Evolutionary conservation across 2,888 invertebrate genomes (phyloP).

Genomic region (Ormyrus labotus): DNA sequence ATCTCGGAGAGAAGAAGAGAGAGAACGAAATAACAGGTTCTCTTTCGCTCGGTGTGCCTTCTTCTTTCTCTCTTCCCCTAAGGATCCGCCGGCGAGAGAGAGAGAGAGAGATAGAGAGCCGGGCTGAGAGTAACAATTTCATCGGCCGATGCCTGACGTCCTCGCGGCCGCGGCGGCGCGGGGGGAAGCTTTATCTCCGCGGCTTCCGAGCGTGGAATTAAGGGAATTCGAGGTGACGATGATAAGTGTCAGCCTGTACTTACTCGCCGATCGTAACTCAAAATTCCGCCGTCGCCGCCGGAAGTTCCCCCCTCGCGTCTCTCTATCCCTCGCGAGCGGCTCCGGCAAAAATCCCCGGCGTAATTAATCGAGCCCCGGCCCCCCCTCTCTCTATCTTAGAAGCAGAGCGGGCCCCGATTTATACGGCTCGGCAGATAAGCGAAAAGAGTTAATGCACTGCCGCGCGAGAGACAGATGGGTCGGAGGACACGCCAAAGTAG

Average conservation of each 20-base stretch:
- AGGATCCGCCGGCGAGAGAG: neutral
- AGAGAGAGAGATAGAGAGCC: neutral
- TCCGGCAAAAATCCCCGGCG: neutral
- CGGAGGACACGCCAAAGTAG: conserved; percentile 56
- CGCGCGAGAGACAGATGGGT: conserved; percentile 62
- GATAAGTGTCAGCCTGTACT: neutral
- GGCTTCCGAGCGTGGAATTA: too few species aligned
- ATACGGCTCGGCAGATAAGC: conserved; percentile 29
- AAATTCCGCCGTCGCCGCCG: neutral
- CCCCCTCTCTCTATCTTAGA: too few species aligned
- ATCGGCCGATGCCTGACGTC: conserved; percentile 14
- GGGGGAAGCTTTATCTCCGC: neutral
- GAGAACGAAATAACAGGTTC: conserved; percentile 73
- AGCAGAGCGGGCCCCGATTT: conserved; percentile 33
- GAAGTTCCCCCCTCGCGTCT: neutral
- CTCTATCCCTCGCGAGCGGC: neutral
- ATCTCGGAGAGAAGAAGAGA: conserved; percentile 64
- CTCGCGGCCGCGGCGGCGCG: neutral
- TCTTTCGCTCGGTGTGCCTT: conserved; percentile 65
- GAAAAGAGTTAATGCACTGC: conserved; percentile 50
- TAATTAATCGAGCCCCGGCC: too few species aligned
- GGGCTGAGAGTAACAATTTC: conserved; percentile 49
- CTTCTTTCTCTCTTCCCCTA: conserved; percentile 52
- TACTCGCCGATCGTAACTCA: neutral
- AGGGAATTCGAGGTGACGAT: too few species aligned